Evolutionary conservation across 2,888 invertebrate species (phyloP).

Genomic region (Oligia latruncula): DNA sequence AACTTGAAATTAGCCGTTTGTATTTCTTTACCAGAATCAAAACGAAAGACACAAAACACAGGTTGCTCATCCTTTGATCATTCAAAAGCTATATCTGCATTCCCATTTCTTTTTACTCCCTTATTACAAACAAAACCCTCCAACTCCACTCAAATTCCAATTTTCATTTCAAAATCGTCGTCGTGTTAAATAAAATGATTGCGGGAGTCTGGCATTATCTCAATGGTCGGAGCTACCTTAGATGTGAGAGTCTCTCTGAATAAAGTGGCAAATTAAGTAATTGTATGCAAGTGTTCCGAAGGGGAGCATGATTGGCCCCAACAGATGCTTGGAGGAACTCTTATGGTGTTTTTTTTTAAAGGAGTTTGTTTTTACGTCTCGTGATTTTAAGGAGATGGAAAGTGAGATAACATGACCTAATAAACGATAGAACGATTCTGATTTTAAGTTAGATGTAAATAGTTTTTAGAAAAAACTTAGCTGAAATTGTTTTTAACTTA

Average conservation of each 20-base stretch:
- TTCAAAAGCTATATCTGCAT: conserved; percentile 29
- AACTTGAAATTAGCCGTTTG: background rate
- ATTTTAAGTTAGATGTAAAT: background rate
- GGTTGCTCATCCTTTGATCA: conserved; percentile 47
- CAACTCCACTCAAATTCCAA: conserved; percentile 56
- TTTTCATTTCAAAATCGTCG: conserved; percentile 62
- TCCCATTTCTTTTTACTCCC: conserved; percentile 22
- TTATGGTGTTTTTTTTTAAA: conserved; percentile 44
- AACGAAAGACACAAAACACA: conserved; percentile 28
- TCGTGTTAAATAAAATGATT: conserved; percentile 63
- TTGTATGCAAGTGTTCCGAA: conserved; percentile 75
- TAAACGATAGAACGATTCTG: background rate
- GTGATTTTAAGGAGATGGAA: background rate
- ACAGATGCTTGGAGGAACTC: conserved; percentile 59
- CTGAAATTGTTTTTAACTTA: background rate
- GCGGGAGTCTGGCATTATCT: conserved; percentile 64
- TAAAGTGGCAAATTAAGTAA: conserved; percentile 77
- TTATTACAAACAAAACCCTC: conserved; percentile 44
- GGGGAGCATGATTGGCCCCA: conserved; percentile 66
- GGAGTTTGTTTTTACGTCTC: conserved; percentile 23
- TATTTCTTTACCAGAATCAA: background rate
- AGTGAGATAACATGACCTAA: background rate
- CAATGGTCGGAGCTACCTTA: conserved; percentile 59
- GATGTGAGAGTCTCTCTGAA: conserved; percentile 62
- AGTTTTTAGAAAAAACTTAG: no score